Conservation (phyloP, 2,888 invertebrate species). For the Anticlea derivata region DNA sequence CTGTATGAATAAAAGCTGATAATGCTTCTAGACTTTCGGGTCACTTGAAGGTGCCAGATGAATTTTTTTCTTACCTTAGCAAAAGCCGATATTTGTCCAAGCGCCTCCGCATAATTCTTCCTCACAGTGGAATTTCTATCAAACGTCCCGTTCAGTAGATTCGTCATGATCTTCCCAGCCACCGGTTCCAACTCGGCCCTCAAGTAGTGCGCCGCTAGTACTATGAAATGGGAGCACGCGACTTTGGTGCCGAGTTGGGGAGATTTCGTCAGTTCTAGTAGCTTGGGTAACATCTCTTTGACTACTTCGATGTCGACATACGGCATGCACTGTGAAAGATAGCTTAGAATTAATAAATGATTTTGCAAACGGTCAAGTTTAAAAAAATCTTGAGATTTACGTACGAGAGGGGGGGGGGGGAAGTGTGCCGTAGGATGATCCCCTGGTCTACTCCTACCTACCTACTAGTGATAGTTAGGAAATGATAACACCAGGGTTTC, state of each 20-base stretch:
- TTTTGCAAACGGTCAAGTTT: too few species aligned
- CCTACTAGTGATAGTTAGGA: too few species aligned
- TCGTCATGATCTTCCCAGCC: constrained; percentile 82
- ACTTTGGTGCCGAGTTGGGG: constrained; percentile 94
- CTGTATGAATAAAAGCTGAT: too few species aligned
- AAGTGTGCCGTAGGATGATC: too few species aligned
- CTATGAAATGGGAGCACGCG: constrained; percentile 91
- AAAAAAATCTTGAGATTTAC: too few species aligned
- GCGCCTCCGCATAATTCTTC: constrained; percentile 92
- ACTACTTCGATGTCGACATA: constrained; percentile 90
- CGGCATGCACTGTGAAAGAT: constrained; percentile 79
- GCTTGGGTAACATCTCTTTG: constrained; percentile 90
- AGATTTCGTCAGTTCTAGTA: constrained; percentile 92
- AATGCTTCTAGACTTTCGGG: too few species aligned
- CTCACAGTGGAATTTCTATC: constrained; percentile 93
- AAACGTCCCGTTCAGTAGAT: constrained; percentile 89
- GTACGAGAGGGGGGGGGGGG: too few species aligned
- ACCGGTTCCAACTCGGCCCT: constrained; percentile 81
- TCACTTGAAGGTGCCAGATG: too few species aligned
- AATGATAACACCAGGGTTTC: too few species aligned
- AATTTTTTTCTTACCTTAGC: constrained; percentile 85
- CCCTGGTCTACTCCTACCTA: too few species aligned
- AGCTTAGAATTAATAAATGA: too few species aligned
- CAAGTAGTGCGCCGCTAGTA: constrained; percentile 85
- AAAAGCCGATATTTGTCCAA: constrained; percentile 92